Base-by-base conservation (phyloP, 2,888 invertebrate species). In the Trichacis sp. region DNA sequence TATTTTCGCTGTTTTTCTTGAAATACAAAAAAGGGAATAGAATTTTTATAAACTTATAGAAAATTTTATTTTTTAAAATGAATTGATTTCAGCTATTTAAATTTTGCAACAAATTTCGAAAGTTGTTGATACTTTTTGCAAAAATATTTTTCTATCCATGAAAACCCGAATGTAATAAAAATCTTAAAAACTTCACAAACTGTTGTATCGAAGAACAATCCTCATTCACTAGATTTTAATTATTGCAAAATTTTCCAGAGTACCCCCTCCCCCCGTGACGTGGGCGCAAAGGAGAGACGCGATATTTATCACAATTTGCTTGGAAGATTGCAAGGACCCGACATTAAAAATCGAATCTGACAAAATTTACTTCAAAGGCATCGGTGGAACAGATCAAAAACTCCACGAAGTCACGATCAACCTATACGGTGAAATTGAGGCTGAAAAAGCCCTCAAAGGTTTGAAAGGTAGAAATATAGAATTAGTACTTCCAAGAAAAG, bases 261-360 rank as follows among this genome's bases (percentile, higher is more conserved):
- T 88, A 82, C 85, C 86, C 75, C 92, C 93, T 78, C 96, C 97
- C 68, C 90, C 93, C 69, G 93, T 97, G 74, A 89, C 93, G 86
- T 98, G 98, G 98, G 97, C 97, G 58, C 97, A 98, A 85, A 89
- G 95, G 79, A 91, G 90, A 77, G 90, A 91, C 77, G 87, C 93
- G 76, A 85, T 98, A 69, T 95, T 91, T 82, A 88, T 98, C 75
- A 97, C 96, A 72, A 91, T 98, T 84, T 94, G 93, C 86, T 88
- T 97, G 79, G 97, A 96, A 88, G 92, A 92, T 80, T 93, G 93
- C 81, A 94, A 93, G 87, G 89, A 93, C 79, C 95, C 96, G 53
- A 89, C 88, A 74, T 90, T 97, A 77, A 92, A 90, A 86, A 88
- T 89, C 80, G 89, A 89, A 64, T 78, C 85, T 36, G 84, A 85